These are phyloP conservation scores for Hydrozoanthus gracilis DNA, from an alignment of 92 coral and sea anemone species.

Conservation along the genomic window DNA sequence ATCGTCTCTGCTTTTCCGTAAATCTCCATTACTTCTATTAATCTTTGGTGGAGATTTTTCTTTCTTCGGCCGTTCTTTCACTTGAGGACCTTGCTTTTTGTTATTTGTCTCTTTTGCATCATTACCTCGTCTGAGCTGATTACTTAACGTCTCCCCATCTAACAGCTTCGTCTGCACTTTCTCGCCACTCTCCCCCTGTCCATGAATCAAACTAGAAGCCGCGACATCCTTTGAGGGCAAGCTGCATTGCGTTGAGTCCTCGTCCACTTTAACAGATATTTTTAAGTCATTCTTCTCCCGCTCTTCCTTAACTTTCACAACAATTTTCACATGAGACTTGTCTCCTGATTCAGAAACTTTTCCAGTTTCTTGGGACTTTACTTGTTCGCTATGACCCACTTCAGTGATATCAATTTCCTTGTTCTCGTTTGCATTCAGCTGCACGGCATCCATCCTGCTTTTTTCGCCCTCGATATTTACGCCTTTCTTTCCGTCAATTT, in stretches of 20 bases:
- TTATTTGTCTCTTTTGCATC: conserved; percentile 1
- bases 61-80: conserved; percentile 25
- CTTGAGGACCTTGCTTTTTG: conserved; percentile 45
- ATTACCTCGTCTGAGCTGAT: background rate
- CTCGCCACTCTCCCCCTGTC: background rate
- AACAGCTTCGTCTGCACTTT: background rate
- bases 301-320: conserved; percentile 28
- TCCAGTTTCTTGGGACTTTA: background rate
- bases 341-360: conserved; percentile 9
- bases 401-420: background rate
- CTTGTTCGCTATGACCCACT: background rate
- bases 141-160: conserved; percentile 51
- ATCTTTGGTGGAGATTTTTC: conserved; percentile 44
- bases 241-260: conserved; percentile 17
- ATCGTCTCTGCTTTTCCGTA: conserved; percentile 26
- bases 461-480: background rate
- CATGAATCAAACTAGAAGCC: background rate
- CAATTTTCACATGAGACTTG: conserved; percentile 14
- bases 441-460: background rate
- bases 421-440: background rate
- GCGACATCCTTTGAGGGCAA: background rate
- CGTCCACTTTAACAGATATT: conserved; percentile 36
- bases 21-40: conserved; percentile 26
- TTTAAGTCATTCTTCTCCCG: conserved; percentile 12
- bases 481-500: background rate